A percentile compares a stretch with the other conserved stretches of the same genome.
phyloP scores from a whole-genome alignment of 2,797 vertebrate species.

The Rhynchotus rufescens region DNA sequence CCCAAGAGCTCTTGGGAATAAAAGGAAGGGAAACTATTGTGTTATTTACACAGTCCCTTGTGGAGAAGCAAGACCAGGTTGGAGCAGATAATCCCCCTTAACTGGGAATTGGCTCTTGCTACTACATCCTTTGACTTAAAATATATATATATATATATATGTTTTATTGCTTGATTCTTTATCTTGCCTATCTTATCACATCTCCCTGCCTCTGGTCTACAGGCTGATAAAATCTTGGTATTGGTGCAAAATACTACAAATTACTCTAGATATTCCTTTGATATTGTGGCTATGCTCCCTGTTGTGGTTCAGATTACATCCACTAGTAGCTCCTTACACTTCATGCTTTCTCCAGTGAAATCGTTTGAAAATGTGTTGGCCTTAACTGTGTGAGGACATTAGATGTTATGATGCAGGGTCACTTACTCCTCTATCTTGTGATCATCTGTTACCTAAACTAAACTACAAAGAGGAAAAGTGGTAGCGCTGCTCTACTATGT shows the following conservation, averaged over 20 bases:
- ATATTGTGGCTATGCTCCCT: not conserved
- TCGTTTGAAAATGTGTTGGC: not conserved
- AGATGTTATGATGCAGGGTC: not conserved
- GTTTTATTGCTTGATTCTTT: not conserved
- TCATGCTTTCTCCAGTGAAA: not conserved
- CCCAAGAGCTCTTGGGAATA: not conserved
- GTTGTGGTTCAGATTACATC: not conserved
- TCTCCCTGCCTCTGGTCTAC: not conserved
- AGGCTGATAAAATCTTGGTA: not conserved
- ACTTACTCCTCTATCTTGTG: constrained; percentile 12
- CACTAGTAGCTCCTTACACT: not conserved
- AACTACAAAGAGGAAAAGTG: constrained; percentile 10
- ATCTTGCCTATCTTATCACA: not conserved
- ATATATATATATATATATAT: too few species aligned
- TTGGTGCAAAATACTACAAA: not conserved
- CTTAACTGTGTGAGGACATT: not conserved
- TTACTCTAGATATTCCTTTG: not conserved
- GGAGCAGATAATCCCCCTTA: not conserved
- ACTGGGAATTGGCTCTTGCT: not conserved
- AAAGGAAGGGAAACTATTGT: not conserved
- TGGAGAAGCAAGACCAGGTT: not conserved
- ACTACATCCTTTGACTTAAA: not conserved
- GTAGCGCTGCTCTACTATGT: not conserved
- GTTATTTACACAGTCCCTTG: not conserved
- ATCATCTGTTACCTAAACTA: constrained; percentile 46